These are phyloP conservation scores for Coreoperca whiteheadi DNA, from an alignment of 2,113 vertebrate species.

Conservation along the genomic window DNA sequence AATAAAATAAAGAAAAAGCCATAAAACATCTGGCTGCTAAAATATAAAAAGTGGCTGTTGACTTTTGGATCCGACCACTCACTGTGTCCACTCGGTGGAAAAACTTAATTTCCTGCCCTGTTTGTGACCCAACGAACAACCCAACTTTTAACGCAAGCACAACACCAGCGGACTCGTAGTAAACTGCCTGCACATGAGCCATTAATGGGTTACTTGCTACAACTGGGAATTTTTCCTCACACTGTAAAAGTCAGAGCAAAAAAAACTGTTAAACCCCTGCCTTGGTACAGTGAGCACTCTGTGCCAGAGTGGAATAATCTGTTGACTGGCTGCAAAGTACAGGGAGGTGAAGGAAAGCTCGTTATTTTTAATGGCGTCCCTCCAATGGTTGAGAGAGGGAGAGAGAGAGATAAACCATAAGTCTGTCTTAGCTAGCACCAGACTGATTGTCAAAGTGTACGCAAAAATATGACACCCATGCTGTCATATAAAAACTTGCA, in stretches of 20 bases:
- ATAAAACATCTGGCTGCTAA: conserved; percentile 58
- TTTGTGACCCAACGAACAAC: conserved; percentile 61
- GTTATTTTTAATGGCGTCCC: conserved; percentile 78
- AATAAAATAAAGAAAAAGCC: conserved; percentile 33
- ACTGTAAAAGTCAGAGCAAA: conserved; percentile 71
- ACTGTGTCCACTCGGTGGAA: conserved; percentile 48
- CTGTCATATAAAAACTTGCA: not conserved
- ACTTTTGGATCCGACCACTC: conserved; percentile 30
- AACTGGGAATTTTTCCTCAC: conserved; percentile 71
- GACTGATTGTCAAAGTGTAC: conserved; percentile 25
- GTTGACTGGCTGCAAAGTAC: conserved; percentile 55
- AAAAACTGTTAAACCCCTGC: conserved; percentile 63
- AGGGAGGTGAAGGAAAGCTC: conserved; percentile 70
- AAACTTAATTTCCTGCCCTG: conserved; percentile 72
- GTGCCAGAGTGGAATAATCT: conserved; percentile 65
- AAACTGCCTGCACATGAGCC: conserved; percentile 59
- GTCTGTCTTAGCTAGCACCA: conserved; percentile 5
- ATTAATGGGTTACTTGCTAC: conserved; percentile 59
- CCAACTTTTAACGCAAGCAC: conserved; percentile 46
- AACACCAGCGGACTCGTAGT: conserved; percentile 49
- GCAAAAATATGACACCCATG: not conserved
- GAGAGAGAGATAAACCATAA: conserved; percentile 25
- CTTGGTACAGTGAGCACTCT: conserved; percentile 57
- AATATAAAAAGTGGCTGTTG: conserved; percentile 40
- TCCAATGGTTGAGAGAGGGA: conserved; percentile 14